These are phyloP conservation scores for Anolis carolinensis DNA, from an alignment of 2,113 vertebrate genomes.

Conservation along the genomic window DNA sequence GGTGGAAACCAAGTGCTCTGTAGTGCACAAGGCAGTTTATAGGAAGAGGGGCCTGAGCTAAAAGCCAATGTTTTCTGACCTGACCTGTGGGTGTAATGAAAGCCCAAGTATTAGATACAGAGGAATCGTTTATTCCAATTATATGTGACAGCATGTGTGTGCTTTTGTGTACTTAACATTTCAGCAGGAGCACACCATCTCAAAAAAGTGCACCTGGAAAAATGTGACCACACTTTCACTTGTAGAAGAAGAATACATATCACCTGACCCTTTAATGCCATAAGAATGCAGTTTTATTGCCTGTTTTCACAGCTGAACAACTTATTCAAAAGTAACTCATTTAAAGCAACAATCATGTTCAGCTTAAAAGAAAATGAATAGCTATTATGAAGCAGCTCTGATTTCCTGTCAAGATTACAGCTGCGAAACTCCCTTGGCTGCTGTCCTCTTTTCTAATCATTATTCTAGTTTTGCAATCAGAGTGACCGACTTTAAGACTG, in stretches of 20 bases:
- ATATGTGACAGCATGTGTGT: background rate
- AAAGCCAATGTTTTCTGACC: background rate
- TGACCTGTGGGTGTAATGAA: background rate
- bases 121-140: background rate
- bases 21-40: background rate
- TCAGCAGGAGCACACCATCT: background rate
- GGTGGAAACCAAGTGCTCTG: background rate
- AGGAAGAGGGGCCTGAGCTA: background rate
- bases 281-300: background rate
- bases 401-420: background rate
- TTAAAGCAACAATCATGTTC: background rate
- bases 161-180: background rate
- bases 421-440: background rate
- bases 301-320: background rate
- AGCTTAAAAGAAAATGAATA: background rate
- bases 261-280: background rate
- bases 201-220: background rate
- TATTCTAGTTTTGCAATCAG: conserved; percentile 12
- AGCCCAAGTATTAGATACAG: background rate
- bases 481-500: background rate
- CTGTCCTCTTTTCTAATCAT: background rate
- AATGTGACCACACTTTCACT: background rate
- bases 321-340: background rate
- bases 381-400: background rate
- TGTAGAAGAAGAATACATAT: background rate